Base-by-base conservation (phyloP, 2,888 invertebrate genomes). In the Xanthorhoe spadicearia region DNA sequence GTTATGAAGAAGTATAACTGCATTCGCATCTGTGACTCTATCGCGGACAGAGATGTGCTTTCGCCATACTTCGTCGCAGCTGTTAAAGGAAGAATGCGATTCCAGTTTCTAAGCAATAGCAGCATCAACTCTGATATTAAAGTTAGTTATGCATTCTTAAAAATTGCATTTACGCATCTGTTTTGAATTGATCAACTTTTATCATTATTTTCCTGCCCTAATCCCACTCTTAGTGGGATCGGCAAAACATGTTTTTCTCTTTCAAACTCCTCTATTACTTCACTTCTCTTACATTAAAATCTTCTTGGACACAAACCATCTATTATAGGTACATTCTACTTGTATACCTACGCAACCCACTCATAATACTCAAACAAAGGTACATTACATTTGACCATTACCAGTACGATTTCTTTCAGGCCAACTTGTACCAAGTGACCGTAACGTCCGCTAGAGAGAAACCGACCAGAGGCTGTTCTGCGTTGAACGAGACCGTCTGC, bases 51-150 rank as follows among this genome's bases (percentile, higher is more conserved):
- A 4, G 78, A 81, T 28, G 35, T 72, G 0, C 19, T 68, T 0
- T 79, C 86, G 0, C 75, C 77, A 0, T 89, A 89, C 64, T 88
- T 82, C 60, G 80, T 83, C 1, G 74, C 84, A 13, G 77, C 81
- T 1, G 79, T 86, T 0, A 77, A 53, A 55, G 80, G 81, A 9
- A 82, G 83, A 53, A 70, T 91, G 6, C 77, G 85, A 7, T 87
- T 92, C 35, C 78, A 82, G 32, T 92, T 89, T 61, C 64, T 86
- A 35, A 89, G 89, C 70, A 92, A 92, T 63, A 91, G 88, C 80
- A 91, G 89, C 65, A 81, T 91, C 23, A 92, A 92, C 71, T 65
- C 82, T 2, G 89, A 90, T 68, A 83, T 92, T 66, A 83, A 86
- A 46, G 92, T 91, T 71, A 83, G 86, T 56, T 38, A 13, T 13